A percentile compares a stretch with the other conserved stretches of the same genome.
phyloP scores from a whole-genome alignment of 2,113 vertebrate species.

The Triplophysa rosa region DNA sequence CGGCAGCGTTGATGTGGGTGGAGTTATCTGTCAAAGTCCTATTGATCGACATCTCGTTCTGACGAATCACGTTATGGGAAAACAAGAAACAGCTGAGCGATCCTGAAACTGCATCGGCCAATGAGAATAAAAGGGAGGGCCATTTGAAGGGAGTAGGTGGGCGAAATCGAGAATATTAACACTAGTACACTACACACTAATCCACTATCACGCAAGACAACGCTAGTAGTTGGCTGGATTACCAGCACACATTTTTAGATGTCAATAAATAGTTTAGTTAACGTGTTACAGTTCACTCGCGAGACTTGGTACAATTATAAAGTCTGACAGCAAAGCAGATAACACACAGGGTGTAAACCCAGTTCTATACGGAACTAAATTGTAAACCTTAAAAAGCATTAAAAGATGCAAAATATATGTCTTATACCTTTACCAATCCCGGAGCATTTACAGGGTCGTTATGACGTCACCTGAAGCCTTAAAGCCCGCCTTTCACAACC shows the following conservation, averaged over 20 bases:
- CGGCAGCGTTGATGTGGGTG: slow-evolving; percentile 47
- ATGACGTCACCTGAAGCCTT: slow-evolving; percentile 43
- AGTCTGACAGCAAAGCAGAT: neutral
- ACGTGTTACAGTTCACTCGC: no score
- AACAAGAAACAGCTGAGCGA: slow-evolving; percentile 81
- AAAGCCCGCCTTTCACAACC: slow-evolving; percentile 62
- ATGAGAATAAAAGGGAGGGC: slow-evolving; percentile 58
- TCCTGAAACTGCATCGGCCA: slow-evolving; percentile 76
- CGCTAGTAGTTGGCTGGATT: neutral
- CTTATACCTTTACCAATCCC: slow-evolving; percentile 55
- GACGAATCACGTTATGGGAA: slow-evolving; percentile 76
- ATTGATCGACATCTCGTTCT: slow-evolving; percentile 53
- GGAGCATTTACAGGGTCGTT: neutral
- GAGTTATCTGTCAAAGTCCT: slow-evolving; percentile 59
- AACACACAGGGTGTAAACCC: neutral
- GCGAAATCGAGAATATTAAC: slow-evolving; percentile 48
- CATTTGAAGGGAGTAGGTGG: slow-evolving; percentile 61
- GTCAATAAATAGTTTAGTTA: no score
- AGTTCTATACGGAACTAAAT: neutral
- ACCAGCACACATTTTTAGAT: no score
- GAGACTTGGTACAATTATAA: neutral
- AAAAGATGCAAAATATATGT: slow-evolving; percentile 1
- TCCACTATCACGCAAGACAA: neutral
- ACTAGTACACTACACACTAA: slow-evolving; percentile 32
- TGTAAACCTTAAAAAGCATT: neutral